Evolutionary conservation across 2,888 invertebrate genomes (phyloP).

Genomic region (Monoplex corrugatus): DNA sequence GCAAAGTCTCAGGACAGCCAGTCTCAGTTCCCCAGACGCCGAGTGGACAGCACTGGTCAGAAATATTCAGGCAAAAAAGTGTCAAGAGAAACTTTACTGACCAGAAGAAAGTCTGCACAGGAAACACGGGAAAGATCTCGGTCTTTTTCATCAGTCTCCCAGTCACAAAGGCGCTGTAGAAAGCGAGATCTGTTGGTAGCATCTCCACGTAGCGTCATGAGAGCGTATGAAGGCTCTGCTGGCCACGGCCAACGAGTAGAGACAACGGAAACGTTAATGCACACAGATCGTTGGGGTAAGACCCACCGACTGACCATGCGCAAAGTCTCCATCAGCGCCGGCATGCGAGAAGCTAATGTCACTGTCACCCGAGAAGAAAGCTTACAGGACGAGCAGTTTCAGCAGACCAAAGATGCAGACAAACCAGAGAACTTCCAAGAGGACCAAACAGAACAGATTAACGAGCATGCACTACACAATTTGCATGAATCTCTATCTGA

Average conservation of each 20-base stretch:
- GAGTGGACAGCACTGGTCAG: not conserved
- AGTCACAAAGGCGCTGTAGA: not conserved
- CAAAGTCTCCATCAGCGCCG: not conserved
- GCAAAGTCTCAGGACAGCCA: not conserved
- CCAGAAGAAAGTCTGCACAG: not conserved
- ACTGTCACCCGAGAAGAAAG: not conserved
- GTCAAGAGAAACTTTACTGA: not conserved
- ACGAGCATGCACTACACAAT: not conserved
- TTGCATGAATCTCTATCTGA: not conserved
- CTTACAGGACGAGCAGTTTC: not conserved
- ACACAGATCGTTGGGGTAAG: constrained; percentile 3
- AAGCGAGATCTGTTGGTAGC: not conserved
- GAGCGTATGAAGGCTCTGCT: not conserved
- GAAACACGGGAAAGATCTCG: not conserved
- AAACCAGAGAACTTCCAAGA: too few relatives aligned
- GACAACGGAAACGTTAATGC: not conserved
- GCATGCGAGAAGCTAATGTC: constrained; percentile 8
- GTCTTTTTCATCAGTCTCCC: not conserved
- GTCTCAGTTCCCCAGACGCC: not conserved
- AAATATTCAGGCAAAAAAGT: too few relatives aligned
- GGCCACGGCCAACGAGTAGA: not conserved
- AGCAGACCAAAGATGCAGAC: not conserved
- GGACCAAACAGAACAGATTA: not conserved
- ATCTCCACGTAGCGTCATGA: not conserved
- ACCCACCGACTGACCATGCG: constrained; percentile 25